Percentiles rank a stretch among this genome's conserved stretches.
Evolutionary conservation across 2,888 invertebrate genomes (phyloP).

Genomic region (Nowickia ferox): DNA sequence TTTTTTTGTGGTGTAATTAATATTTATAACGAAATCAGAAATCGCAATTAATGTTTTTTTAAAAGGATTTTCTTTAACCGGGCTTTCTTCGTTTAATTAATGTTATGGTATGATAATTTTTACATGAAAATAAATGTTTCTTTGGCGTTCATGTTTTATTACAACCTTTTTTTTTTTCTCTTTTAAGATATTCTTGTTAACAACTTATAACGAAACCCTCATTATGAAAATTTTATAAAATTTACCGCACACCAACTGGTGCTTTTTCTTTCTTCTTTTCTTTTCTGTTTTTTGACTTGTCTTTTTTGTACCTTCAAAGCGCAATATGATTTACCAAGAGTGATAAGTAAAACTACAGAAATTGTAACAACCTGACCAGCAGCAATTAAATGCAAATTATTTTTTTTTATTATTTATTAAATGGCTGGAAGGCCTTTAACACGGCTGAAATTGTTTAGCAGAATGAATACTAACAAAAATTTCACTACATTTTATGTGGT

Average conservation of each 20-base stretch:
- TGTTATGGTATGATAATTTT: constrained; percentile 47
- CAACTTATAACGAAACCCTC: constrained; percentile 48
- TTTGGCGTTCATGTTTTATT: constrained; percentile 5
- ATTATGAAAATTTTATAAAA: constrained; percentile 40
- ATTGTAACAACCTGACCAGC: constrained; percentile 68
- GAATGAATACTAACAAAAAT: constrained; percentile 54
- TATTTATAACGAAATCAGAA: constrained; percentile 56
- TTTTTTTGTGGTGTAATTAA: constrained; percentile 1
- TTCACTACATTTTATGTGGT: constrained; percentile 48
- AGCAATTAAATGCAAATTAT: constrained; percentile 71
- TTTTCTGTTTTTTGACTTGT: background rate
- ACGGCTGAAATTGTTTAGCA: constrained; percentile 41
- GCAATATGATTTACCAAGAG: constrained; percentile 38
- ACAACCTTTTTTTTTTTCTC: background rate
- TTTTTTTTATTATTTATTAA: constrained; percentile 10
- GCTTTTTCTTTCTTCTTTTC: background rate
- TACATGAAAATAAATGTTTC: constrained; percentile 39
- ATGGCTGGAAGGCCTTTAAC: constrained; percentile 66
- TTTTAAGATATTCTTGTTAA: constrained; percentile 54
- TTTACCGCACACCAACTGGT: background rate
- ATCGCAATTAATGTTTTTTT: constrained; percentile 58
- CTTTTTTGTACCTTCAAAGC: constrained; percentile 20
- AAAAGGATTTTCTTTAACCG: constrained; percentile 36
- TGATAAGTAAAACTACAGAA: constrained; percentile 38
- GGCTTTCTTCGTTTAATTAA: background rate